These are phyloP conservation scores for Oryzias celebensis DNA, from an alignment of 2,113 vertebrate species.

Conservation along the genomic window DNA sequence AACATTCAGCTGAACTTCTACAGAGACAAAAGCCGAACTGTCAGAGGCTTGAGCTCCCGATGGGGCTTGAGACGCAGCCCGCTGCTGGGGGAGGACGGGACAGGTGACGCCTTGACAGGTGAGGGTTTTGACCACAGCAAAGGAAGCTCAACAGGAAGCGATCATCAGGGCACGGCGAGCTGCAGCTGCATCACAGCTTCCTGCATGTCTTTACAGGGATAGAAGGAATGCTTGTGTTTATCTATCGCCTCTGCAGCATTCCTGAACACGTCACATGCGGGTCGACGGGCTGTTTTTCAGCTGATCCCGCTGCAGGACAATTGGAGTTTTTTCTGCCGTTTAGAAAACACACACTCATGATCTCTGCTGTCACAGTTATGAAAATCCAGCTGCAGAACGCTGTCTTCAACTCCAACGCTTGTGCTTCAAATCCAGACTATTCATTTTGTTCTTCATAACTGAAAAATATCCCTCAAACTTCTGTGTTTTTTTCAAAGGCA, in stretches of 20 bases:
- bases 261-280: slow-evolving; percentile 47
- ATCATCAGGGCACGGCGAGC: not conserved
- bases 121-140: too few species aligned
- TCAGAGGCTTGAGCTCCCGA: too few species aligned
- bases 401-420: too few species aligned
- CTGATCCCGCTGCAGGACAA: slow-evolving; percentile 3
- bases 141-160: slow-evolving; percentile 3
- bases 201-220: slow-evolving; percentile 7
- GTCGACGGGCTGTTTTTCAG: slow-evolving; percentile 14
- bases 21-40: not conserved
- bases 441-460: too few species aligned
- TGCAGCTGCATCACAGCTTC: not conserved
- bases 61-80: too few species aligned
- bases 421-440: too few species aligned
- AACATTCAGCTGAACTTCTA: slow-evolving; percentile 2
- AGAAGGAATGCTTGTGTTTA: slow-evolving; percentile 64
- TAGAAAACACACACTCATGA: not conserved
- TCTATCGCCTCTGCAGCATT: slow-evolving; percentile 35
- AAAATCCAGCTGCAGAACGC: not conserved
- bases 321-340: not conserved
- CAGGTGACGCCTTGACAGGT: too few species aligned
- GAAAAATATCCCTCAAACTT: too few species aligned
- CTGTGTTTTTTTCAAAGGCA: too few species aligned
- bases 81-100: too few species aligned
- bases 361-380: not conserved